A percentile compares a stretch with the other conserved stretches of the same genome.
phyloP scores from a whole-genome alignment of 2,888 invertebrate species.

The Hydriomena furcata region DNA sequence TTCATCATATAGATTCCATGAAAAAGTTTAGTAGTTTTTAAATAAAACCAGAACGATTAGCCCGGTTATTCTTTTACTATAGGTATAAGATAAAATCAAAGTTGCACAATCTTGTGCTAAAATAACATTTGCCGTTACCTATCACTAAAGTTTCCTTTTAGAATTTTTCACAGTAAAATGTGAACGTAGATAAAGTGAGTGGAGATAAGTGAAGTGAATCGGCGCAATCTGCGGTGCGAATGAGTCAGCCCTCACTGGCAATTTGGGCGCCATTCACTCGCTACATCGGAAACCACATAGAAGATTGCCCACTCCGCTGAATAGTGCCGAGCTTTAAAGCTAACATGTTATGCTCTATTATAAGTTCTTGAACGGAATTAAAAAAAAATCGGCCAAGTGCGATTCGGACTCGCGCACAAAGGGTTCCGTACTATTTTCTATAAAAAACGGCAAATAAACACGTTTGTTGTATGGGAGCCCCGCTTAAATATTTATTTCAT shows the following conservation, averaged over 20 bases:
- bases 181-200: slow-evolving; percentile 46
- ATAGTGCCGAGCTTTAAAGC: slow-evolving; percentile 58
- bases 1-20: too few species aligned
- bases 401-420: too few species aligned
- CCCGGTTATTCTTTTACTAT: too few species aligned
- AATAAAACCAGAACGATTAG: too few species aligned
- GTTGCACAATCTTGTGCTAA: not conserved
- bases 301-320: slow-evolving; percentile 62
- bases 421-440: too few species aligned
- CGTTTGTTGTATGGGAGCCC: too few species aligned
- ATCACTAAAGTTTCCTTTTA: not conserved
- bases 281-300: slow-evolving; percentile 70
- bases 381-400: too few species aligned
- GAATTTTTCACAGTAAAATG: slow-evolving; percentile 22
- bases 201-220: slow-evolving; percentile 63
- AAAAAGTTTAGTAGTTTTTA: too few species aligned
- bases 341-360: slow-evolving; percentile 46
- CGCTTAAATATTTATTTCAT: too few species aligned
- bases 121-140: not conserved
- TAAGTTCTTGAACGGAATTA: slow-evolving; percentile 33
- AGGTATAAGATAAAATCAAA: not conserved
- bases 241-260: slow-evolving; percentile 70
- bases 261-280: slow-evolving; percentile 72
- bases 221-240: slow-evolving; percentile 62
- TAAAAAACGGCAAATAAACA: too few species aligned